Evolutionary conservation across 2,888 invertebrate species (phyloP), one percentile per base, ranked within the genome.

Genomic region (Dilophus febrilis): DNA sequence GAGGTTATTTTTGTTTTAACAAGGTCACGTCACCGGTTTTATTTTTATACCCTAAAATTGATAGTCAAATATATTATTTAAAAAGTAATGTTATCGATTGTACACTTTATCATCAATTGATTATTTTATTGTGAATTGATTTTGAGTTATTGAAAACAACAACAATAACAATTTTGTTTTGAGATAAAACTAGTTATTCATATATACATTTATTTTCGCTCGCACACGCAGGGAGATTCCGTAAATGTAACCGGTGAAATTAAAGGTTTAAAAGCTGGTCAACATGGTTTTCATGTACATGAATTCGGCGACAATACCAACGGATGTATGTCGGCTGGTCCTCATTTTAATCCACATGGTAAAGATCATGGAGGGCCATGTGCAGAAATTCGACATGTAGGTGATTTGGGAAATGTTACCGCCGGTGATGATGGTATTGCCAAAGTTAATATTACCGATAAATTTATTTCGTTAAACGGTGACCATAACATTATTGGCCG

Each of bases 221-320:
- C 65, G 35, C 58, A 76, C 79, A 64, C 65, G 51, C 70, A 65
- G 1, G 67, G 67, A n/a, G 59, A 67, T n/a, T 71, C 78, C 2
- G 84, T 85, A 2, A 69, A 71, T 42, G 70, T 94, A n/a, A 74
- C 74, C 27, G 94, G 94, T 7, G 77, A 85, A 61, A 70, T 95
- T 10, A 65, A 60, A 26, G 91, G 92, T 2, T 67, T 95, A 27
- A 57, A 68, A 14, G 68, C 77, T 58, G 94, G 94, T 44, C 57
- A 64, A 3, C 68, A 63, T 44, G 62, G 64, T 17, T 91, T 95
- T 66, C 95, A 95, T 57, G 75, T 95, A 44, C 95, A 95, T 58
- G 87, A 95, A 65, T 94, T 90, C 56, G 95, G 95, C 1, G 94
- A 94, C 64, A 87, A 85, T 56, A 90, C 91, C 22, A 90, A 94